Percentiles rank a stretch among this genome's conserved stretches.
These are phyloP conservation scores for Drosophila sp. DNA, from an alignment of 1,140 invertebrate species.

Conservation along the genomic window DNA sequence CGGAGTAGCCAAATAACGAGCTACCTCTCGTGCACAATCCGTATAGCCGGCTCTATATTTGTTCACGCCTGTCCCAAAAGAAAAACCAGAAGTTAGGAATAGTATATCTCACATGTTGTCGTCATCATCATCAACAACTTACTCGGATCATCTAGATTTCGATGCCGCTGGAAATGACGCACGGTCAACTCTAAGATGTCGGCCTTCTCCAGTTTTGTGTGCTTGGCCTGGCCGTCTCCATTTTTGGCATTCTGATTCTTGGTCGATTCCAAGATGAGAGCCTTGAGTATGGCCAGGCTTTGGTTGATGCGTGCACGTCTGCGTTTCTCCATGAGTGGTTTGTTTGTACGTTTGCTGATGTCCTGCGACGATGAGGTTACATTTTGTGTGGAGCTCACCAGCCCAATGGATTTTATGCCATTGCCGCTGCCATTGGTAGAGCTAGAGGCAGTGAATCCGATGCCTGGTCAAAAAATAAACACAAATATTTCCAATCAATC, in stretches of 20 bases:
- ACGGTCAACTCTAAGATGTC: slow-evolving; percentile 97
- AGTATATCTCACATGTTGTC: neutral
- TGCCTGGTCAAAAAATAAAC: slow-evolving; percentile 37
- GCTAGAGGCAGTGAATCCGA: slow-evolving; percentile 72
- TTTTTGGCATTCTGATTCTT: slow-evolving; percentile 84
- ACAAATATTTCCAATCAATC: neutral
- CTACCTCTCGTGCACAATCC: slow-evolving; percentile 91
- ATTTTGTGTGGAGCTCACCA: slow-evolving; percentile 82
- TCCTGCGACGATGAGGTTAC: slow-evolving; percentile 79
- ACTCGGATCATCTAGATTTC: slow-evolving; percentile 87
- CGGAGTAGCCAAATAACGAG: slow-evolving; percentile 87
- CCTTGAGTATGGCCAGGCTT: slow-evolving; percentile 93
- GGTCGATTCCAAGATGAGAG: slow-evolving; percentile 88
- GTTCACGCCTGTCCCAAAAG: slow-evolving; percentile 83
- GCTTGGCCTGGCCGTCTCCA: slow-evolving; percentile 87
- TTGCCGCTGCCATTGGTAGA: slow-evolving; percentile 74
- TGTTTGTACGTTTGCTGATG: slow-evolving; percentile 87
- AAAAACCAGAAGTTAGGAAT: neutral
- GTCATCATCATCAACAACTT: slow-evolving; percentile 51
- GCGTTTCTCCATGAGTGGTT: slow-evolving; percentile 96
- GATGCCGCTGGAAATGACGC: slow-evolving; percentile 90
- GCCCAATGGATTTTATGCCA: slow-evolving; percentile 74
- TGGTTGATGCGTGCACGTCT: slow-evolving; percentile 94
- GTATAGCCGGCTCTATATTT: slow-evolving; percentile 89
- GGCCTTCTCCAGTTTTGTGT: slow-evolving; percentile 94